A percentile compares a stretch with the other conserved stretches of the same genome.
Evolutionary conservation across 2,888 invertebrate genomes (phyloP).

Genomic region (Nycteola revayana): DNA sequence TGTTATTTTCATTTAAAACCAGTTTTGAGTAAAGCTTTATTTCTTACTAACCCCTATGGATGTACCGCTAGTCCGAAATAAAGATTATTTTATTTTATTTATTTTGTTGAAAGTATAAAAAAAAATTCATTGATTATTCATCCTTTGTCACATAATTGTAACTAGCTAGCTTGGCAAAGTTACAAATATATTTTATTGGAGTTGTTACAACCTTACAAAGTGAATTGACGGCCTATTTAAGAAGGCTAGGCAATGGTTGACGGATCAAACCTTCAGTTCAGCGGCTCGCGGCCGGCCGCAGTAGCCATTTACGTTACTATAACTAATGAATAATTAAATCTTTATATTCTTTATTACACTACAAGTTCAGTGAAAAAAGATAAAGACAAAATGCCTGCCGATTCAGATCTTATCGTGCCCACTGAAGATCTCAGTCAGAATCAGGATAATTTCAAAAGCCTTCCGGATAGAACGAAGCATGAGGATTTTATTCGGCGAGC

Average conservation of each 20-base stretch:
- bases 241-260: slow-evolving; percentile 58
- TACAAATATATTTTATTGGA: slow-evolving; percentile 33
- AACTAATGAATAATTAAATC: slow-evolving; percentile 41
- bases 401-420: slow-evolving; percentile 66
- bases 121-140: slow-evolving; percentile 4
- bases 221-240: slow-evolving; percentile 74
- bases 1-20: no score
- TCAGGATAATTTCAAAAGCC: slow-evolving; percentile 77
- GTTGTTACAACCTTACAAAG: slow-evolving; percentile 62
- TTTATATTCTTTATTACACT: slow-evolving; percentile 37
- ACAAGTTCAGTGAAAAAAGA: slow-evolving; percentile 33
- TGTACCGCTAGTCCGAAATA: no score
- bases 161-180: slow-evolving; percentile 9
- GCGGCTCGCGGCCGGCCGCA: slow-evolving; percentile 63
- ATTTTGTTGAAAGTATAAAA: no score
- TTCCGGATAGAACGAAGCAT: slow-evolving; percentile 84
- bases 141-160: slow-evolving; percentile 3
- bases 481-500: slow-evolving; percentile 88
- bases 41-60: no score
- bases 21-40: no score
- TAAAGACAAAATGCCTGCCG: slow-evolving; percentile 66
- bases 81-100: no score
- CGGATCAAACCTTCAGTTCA: slow-evolving; percentile 61
- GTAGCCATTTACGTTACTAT: slow-evolving; percentile 28
- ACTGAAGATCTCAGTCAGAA: slow-evolving; percentile 52